Evolutionary conservation across 2,888 invertebrate species (phyloP), one percentile per base, ranked within the genome.

Genomic region (Glyphotaelius pellucidus): DNA sequence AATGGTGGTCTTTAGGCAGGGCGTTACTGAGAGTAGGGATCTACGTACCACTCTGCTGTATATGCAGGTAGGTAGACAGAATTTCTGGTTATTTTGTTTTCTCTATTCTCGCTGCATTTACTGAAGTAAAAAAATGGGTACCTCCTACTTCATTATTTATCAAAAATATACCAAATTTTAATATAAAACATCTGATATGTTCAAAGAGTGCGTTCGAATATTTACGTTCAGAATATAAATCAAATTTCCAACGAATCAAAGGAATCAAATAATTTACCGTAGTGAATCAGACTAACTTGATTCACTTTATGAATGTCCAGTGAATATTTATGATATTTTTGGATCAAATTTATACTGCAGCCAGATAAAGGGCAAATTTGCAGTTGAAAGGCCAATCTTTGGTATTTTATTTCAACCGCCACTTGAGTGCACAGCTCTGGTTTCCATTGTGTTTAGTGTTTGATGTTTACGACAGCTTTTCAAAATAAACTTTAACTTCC

Each of bases 391-490:
- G 67, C 67, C 67, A n/a, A 67, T 67, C 67, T 67, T 67, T 9
- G 2, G 0, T 67, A 25, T 25, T 25, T 25, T 67, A 67, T 67
- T 25, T 67, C 67, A 67, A 67, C 52, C 7, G 25, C 67, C 67
- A 67, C 67, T 67, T 67, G 67, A 67, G 67, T 67, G 67, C 25
- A 67, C 67, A n/a, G 67, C 25, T 67, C 67, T n/a, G 67, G 67
- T 67, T 67, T 67, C 67, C 67, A 67, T 67, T 67, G 67, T 67
- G n/a, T 67, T 67, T 67, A n/a, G 25, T 67, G 67, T 67, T 67
- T 67, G 67, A 67, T 67, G 67, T 67, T 67, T 67, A n/a, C n/a
- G 67, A 67, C 67, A 67, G 67, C 67, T 67, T 67, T 67, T 67
- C 67, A n/a, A 67, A 67, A 67, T 67, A 67, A 25, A 7, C 67